phyloP scores from a whole-genome alignment of 2,113 vertebrate species.

The Melospiza melodia region DNA sequence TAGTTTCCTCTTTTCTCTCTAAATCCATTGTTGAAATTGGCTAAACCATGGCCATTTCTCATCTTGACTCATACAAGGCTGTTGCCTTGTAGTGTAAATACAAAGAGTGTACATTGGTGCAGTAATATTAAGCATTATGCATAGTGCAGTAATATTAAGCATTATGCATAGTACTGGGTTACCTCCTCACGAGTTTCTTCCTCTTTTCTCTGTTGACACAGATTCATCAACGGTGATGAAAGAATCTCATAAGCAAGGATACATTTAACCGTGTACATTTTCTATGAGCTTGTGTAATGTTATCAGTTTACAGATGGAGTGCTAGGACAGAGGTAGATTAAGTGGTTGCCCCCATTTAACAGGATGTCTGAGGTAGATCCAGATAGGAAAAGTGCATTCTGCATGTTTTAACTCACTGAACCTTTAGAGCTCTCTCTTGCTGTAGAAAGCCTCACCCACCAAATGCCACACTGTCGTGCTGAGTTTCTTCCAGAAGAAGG shows the following conservation, averaged over 20 bases:
- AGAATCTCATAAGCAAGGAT: not conserved
- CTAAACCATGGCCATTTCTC: conserved; percentile 37
- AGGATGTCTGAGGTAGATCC: not conserved
- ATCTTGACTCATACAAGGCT: conserved; percentile 3
- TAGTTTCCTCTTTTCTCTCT: not conserved
- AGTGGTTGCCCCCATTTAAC: not conserved
- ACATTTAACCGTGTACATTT: not conserved
- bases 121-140: not conserved
- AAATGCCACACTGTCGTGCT: not conserved
- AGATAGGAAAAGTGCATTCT: not conserved
- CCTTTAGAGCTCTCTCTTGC: not conserved
- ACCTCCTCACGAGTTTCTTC: not conserved
- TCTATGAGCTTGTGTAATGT: not conserved
- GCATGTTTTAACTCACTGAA: not conserved
- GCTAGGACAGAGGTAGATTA: not conserved
- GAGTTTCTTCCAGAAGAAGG: not conserved
- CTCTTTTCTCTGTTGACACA: not conserved
- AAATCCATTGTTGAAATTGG: conserved; percentile 27
- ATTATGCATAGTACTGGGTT: not conserved
- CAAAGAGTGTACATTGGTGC: not conserved
- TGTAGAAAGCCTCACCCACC: not conserved
- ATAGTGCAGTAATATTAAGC: not conserved
- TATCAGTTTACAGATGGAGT: not conserved
- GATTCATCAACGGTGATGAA: not conserved
- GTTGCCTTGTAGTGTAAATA: not conserved